A percentile compares a stretch with the other conserved stretches of the same genome.
Evolutionary conservation across 2,888 invertebrate genomes (phyloP).

Genomic region (Neoaliturus tenellus): DNA sequence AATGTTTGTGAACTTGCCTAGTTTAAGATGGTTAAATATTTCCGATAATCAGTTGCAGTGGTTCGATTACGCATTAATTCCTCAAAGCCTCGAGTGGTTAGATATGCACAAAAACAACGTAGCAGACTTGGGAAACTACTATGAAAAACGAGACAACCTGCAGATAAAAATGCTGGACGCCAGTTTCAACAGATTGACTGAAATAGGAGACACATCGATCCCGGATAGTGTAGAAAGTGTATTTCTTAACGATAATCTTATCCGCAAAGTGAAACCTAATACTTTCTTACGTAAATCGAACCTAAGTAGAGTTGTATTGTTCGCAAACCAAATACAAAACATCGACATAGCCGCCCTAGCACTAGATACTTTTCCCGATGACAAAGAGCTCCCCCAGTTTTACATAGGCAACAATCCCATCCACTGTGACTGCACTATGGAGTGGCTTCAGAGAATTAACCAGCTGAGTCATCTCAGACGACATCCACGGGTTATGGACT

Average conservation of each 20-base stretch:
- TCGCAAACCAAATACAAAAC: conserved; percentile 90
- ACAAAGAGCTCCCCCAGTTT: conserved; percentile 89
- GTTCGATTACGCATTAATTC: conserved; percentile 96
- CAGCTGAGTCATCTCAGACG: conserved; percentile 87
- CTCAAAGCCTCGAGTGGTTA: conserved; percentile 91
- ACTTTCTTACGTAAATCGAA: conserved; percentile 91
- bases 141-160: conserved; percentile 86
- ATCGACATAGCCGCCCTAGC: conserved; percentile 89
- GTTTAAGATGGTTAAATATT: conserved; percentile 90
- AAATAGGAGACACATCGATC: conserved; percentile 88
- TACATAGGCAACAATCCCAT: conserved; percentile 96
- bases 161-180: conserved; percentile 90
- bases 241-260: conserved; percentile 92
- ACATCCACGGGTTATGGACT: conserved; percentile 92
- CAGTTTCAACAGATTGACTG: conserved; percentile 91
- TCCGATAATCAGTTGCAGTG: conserved; percentile 94
- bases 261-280: conserved; percentile 87
- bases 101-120: conserved; percentile 95
- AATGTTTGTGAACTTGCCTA: conserved; percentile 90
- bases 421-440: conserved; percentile 96
- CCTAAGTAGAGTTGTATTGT: conserved; percentile 91
- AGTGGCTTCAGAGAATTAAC: conserved; percentile 94
- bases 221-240: conserved; percentile 92
- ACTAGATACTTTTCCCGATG: conserved; percentile 83
- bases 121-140: conserved; percentile 91